A percentile compares a stretch with the other conserved stretches of the same genome.
These are phyloP conservation scores for Gadus macrocephalus DNA, from an alignment of 2,113 vertebrate species.

Conservation along the genomic window DNA sequence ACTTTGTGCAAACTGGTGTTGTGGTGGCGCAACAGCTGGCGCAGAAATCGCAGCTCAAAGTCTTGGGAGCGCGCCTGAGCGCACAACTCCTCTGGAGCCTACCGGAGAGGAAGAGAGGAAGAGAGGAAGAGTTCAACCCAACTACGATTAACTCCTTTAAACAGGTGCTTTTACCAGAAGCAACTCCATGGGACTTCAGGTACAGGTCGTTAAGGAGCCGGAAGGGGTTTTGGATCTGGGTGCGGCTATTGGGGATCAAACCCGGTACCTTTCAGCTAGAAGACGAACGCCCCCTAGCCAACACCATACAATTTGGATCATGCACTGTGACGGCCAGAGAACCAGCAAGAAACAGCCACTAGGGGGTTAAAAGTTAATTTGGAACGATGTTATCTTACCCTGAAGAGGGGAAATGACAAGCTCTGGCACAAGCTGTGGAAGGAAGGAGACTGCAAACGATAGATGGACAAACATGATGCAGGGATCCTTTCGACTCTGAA, in stretches of 20 bases:
- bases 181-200: too few species aligned
- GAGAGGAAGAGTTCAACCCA: not conserved
- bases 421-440: slow-evolving; percentile 61
- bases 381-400: slow-evolving; percentile 48
- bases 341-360: too few species aligned
- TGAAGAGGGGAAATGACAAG: slow-evolving; percentile 66
- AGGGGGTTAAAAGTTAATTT: too few species aligned
- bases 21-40: slow-evolving; percentile 54
- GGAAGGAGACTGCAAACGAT: slow-evolving; percentile 53
- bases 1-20: slow-evolving; percentile 41
- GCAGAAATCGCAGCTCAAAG: slow-evolving; percentile 60
- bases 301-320: too few species aligned
- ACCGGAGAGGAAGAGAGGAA: not conserved
- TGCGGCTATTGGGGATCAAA: not conserved
- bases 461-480: slow-evolving; percentile 68
- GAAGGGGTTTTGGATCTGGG: too few species aligned
- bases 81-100: slow-evolving; percentile 75
- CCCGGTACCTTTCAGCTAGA: too few species aligned
- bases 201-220: too few species aligned
- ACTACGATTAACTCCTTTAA: too few species aligned
- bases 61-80: slow-evolving; percentile 51
- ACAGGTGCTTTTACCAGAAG: not conserved
- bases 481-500: slow-evolving; percentile 58
- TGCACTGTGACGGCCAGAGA: too few species aligned
- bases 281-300: too few species aligned